Evolutionary conservation across 92 coral and sea anemone genomes (phyloP), one percentile per base, ranked within the genome.

Genomic region (Scolanthus callimorphus): DNA sequence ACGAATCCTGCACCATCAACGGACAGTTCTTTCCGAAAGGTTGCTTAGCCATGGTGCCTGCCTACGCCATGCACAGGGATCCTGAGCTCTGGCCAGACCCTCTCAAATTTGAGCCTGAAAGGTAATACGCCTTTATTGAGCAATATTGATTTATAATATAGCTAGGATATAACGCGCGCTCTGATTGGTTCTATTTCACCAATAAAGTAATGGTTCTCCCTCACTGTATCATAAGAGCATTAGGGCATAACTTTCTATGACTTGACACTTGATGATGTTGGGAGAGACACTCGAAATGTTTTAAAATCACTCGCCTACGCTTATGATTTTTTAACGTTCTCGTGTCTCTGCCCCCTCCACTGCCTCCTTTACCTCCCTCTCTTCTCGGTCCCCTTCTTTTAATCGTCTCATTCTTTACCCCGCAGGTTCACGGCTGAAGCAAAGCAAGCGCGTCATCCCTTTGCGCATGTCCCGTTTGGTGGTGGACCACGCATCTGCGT

Each of bases 61-160:
- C 49, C 1, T 69, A 58, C 34, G 54, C 43, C 23, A 34, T 69
- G 3, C 76, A 69, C 31, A 63, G 68, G 13, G 76, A 69, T 57
- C 68, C 76, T 27, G 76, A 69, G 28, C 46, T 24, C 38, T 69
- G 76, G 76, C 76, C 76, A 17, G 68, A 69, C 22, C 76, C 76
- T 17, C 56, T 43, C n/a, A 69, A 48, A 2, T 69, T 69, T 48
- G 58, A 69, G 20, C 76, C 76, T 2, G 76, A 69, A 1, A 69
- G 76, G 76, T 69, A 48, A 15, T 19, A n/a, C 45, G 11, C 11
- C 45, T 10, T 38, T 38, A 9, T 38, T 9, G 45, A 38, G 11
- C 45, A n/a, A n/a, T n/a, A n/a, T n/a, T n/a, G n/a, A n/a, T n/a
- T n/a, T n/a, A n/a, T n/a, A n/a, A n/a, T n/a, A n/a, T n/a, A n/a